Base-by-base conservation (phyloP, 1,140 invertebrate genomes). In the Steinernema feltiae region DNA sequence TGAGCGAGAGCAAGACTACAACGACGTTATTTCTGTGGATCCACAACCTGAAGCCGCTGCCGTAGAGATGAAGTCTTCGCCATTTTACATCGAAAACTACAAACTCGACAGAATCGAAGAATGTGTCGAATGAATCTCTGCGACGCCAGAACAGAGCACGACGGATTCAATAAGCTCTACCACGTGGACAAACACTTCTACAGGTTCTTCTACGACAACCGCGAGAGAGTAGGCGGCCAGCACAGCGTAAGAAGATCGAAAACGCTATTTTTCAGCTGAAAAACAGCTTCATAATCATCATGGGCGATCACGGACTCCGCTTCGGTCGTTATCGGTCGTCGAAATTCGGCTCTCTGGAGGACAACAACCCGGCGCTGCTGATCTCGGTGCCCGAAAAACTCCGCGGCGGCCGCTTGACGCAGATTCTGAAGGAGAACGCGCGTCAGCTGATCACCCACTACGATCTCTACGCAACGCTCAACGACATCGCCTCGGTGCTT, bases 221-320 rank as follows among this genome's bases (percentile, higher is more conserved):
- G 53, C 3, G 53, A 63, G 53, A 63, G 24, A 21, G 53, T 63
- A 21, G 24, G 53, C 24, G 15, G 21, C 69, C 17, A 70, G 15
- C 69, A 70, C 15, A 24, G 17, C 17, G 27, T 79, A 78, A 21
- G 12, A 18, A 78, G 3, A 1, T n/a, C n/a, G n/a, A n/a, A n/a
- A n/a, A n/a, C n/a, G n/a, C n/a, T n/a, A 80, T 30, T 0, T 78
- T 81, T 29, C 7, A 78, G 77, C 79, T 79, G 3, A 32, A 73
- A n/a, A 79, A 79, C 32, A 76, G 76, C 18, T 79, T 79, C 69
- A 27, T 79, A 12, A 79, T 79, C 35, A 12, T 79, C 0, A 79
- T 79, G 78, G 76, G 53, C 32, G 78, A 79, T 32, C 78, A 79
- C 53, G 78, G 78, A 18, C n/a, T 27, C 17, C 76, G 78, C 1